Conservation (phyloP, 2,888 invertebrate genomes). For the Tricholauxania praeusta region DNA sequence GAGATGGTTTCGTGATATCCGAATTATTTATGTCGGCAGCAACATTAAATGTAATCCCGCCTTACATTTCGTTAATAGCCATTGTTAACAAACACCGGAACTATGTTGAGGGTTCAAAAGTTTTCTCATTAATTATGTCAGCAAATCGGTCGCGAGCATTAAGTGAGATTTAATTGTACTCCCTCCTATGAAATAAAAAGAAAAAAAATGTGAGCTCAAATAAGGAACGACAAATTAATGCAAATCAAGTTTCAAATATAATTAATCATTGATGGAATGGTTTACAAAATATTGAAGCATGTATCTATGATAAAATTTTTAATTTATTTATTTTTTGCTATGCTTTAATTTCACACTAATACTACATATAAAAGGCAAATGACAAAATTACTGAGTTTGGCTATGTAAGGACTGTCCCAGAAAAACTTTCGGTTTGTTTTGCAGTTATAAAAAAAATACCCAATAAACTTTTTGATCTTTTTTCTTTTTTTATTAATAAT, state of each 20-base stretch:
- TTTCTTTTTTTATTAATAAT: too few species aligned
- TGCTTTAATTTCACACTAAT: too few species aligned
- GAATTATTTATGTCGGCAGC: slow-evolving; percentile 22
- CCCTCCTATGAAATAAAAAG: neutral
- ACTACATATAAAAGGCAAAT: too few species aligned
- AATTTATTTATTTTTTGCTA: too few species aligned
- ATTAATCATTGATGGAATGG: slow-evolving; percentile 6
- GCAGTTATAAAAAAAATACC: too few species aligned
- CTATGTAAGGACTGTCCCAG: too few species aligned
- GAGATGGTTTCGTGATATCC: slow-evolving; percentile 37
- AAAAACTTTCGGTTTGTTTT: too few species aligned
- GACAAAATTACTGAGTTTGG: too few species aligned
- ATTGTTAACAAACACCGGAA: slow-evolving; percentile 1
- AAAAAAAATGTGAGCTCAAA: too few species aligned
- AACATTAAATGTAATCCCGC: slow-evolving; percentile 12
- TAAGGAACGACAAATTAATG: neutral
- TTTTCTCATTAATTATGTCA: slow-evolving; percentile 42
- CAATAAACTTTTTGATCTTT: too few species aligned
- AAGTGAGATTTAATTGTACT: slow-evolving; percentile 22
- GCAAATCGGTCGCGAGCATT: slow-evolving; percentile 33
- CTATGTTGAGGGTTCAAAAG: slow-evolving; percentile 38
- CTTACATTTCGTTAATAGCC: slow-evolving; percentile 14
- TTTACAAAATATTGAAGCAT: too few species aligned
- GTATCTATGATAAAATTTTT: too few species aligned
- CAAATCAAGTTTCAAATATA: neutral